These are phyloP conservation scores for Sycophaga agraensis DNA, from an alignment of 1,140 invertebrate species.

Conservation along the genomic window DNA sequence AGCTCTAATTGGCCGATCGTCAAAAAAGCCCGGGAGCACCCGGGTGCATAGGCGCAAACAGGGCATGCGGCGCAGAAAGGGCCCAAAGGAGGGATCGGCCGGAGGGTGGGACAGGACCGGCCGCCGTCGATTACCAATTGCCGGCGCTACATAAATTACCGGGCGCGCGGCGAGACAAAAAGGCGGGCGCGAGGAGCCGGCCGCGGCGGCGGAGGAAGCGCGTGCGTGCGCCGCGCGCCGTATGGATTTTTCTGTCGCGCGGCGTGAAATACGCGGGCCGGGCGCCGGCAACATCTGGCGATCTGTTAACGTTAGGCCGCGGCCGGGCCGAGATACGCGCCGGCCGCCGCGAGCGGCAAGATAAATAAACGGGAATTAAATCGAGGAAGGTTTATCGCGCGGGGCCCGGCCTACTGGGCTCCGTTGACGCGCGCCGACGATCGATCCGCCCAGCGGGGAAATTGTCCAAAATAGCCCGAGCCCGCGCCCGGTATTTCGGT, in stretches of 20 bases:
- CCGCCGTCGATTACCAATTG: constrained; percentile 11
- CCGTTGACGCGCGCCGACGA: too few relatives aligned
- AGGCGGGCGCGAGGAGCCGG: not conserved
- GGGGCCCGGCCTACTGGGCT: too few relatives aligned
- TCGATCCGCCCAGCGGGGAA: too few relatives aligned
- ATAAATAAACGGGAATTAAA: constrained; percentile 58
- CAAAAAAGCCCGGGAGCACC: not conserved
- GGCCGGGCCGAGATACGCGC: constrained; percentile 29
- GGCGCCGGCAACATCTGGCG: constrained; percentile 50
- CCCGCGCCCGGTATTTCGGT: too few relatives aligned
- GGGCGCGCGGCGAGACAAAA: not conserved
- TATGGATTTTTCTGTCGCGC: constrained; percentile 47
- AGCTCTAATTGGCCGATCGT: not conserved
- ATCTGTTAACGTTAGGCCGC: constrained; percentile 51
- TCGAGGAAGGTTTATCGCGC: constrained; percentile 45
- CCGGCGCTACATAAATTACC: constrained; percentile 18
- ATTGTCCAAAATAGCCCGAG: too few relatives aligned
- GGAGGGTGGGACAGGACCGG: not conserved
- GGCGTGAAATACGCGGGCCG: constrained; percentile 41
- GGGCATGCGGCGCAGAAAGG: not conserved
- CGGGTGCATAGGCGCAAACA: not conserved
- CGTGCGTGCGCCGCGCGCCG: not conserved
- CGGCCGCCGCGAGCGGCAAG: constrained; percentile 41
- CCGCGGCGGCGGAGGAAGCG: not conserved
- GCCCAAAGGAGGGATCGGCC: not conserved